Conservation (phyloP, 2,113 vertebrate genomes). For the Lathamus discolor region DNA sequence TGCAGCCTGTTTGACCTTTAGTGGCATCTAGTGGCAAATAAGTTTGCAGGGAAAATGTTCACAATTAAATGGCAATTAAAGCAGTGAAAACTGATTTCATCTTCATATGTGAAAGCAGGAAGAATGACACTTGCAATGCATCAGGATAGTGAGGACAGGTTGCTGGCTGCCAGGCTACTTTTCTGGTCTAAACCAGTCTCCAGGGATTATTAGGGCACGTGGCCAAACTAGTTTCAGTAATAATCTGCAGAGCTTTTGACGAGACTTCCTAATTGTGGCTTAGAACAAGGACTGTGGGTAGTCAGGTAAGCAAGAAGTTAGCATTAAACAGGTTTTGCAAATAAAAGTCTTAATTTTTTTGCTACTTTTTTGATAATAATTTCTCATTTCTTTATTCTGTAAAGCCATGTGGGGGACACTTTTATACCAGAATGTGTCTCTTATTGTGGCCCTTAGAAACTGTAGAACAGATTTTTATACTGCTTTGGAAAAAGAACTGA, state of each 20-base stretch:
- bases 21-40: slow-evolving; percentile 37
- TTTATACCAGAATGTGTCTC: background rate
- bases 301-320: background rate
- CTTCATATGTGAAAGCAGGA: background rate
- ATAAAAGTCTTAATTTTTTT: background rate
- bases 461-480: background rate
- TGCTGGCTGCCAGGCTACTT: background rate
- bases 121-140: background rate
- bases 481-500: background rate
- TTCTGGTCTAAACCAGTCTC: background rate
- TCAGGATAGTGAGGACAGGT: background rate
- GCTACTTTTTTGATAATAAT: background rate
- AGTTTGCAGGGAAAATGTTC: background rate
- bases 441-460: background rate
- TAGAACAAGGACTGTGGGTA: background rate
- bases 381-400: background rate
- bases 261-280: background rate
- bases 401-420: background rate
- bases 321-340: background rate
- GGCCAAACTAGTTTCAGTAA: background rate
- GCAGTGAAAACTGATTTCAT: background rate
- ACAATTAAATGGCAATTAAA: background rate
- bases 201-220: background rate
- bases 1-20: slow-evolving; percentile 29
- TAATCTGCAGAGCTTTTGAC: background rate